Percentiles rank a stretch among this genome's conserved stretches.
Evolutionary conservation across 1,140 invertebrate genomes (phyloP).

Genomic region (Drosophila parvula): DNA sequence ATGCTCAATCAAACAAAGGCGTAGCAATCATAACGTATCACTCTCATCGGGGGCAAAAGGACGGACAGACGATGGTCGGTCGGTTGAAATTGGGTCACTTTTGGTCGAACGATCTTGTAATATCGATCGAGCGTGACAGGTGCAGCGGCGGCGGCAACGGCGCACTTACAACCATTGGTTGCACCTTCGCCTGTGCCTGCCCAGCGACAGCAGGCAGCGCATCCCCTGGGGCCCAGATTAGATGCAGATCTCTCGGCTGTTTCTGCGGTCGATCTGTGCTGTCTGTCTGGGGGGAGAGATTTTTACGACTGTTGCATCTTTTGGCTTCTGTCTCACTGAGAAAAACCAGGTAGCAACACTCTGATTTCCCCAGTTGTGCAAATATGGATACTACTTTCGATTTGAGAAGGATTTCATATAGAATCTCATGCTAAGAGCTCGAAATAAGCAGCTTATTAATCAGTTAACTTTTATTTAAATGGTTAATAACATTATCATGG

Average conservation of each 20-base stretch:
- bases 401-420: no score
- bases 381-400: background rate
- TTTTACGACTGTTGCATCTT: conserved; percentile 70
- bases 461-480: background rate
- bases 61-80: conserved; percentile 2
- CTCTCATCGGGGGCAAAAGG: conserved; percentile 15
- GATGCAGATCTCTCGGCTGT: conserved; percentile 66
- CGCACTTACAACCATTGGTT: conserved; percentile 56
- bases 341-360: background rate
- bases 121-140: conserved; percentile 77
- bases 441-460: background rate
- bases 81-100: conserved; percentile 75
- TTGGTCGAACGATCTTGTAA: conserved; percentile 58
- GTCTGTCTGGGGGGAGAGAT: conserved; percentile 57
- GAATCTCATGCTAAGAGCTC: rapidly evolving
- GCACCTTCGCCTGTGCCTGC: conserved; percentile 46
- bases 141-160: conserved; percentile 43
- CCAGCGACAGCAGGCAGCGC: conserved; percentile 56
- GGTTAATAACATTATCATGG: background rate
- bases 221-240: conserved; percentile 76
- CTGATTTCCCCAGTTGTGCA: background rate
- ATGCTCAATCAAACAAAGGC: conserved; percentile 59
- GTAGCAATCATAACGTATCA: conserved; percentile 73
- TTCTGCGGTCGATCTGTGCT: conserved; percentile 64
- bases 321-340: conserved; percentile 46